Evolutionary conservation across 2,113 vertebrate species (phyloP).

Genomic region (Psittacula cyanocephala): DNA sequence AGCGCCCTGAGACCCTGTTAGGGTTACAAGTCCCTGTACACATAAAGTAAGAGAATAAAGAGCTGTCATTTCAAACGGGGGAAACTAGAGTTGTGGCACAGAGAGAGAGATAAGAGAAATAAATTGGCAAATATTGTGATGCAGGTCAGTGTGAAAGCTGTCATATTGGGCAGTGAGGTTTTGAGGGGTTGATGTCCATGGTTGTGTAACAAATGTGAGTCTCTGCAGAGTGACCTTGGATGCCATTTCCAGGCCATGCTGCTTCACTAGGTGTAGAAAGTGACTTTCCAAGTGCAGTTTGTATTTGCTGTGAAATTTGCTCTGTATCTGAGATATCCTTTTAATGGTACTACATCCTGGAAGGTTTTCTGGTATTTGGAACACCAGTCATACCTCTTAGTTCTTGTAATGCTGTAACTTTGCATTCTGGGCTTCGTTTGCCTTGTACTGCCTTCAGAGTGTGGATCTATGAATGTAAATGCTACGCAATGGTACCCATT

Average conservation of each 20-base stretch:
- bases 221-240: background rate
- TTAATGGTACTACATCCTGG: background rate
- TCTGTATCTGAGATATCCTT: background rate
- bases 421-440: background rate
- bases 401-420: background rate
- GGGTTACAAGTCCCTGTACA: background rate
- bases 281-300: background rate
- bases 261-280: background rate
- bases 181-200: background rate
- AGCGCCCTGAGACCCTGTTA: background rate
- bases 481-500: rapidly evolving
- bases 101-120: background rate
- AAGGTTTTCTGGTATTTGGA: background rate
- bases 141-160: background rate
- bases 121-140: background rate
- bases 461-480: rapidly evolving
- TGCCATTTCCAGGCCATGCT: background rate
- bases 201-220: background rate
- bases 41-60: background rate
- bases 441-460: background rate
- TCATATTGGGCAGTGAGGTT: rapidly evolving
- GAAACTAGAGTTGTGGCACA: background rate
- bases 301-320: background rate
- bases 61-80: background rate
- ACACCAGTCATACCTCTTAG: rapidly evolving